Percentiles rank a stretch among this genome's conserved stretches.
Conservation (phyloP, 2,113 vertebrate genomes). For the Arvicanthis niloticus region DNA sequence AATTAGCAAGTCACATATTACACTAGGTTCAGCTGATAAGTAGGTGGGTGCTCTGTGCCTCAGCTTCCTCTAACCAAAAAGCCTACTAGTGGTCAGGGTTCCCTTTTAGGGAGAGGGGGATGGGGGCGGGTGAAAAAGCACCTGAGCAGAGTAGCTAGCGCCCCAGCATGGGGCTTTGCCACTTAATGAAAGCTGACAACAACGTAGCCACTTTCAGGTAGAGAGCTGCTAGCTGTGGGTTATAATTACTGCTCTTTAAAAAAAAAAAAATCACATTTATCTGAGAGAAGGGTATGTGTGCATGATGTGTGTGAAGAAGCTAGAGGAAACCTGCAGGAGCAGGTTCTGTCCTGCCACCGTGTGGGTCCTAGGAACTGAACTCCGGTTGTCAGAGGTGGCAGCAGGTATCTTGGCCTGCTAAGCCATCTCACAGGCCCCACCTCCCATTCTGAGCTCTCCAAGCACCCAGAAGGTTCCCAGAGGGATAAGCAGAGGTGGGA, state of each 20-base stretch:
- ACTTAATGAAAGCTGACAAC: not conserved
- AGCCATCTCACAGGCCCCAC: not conserved
- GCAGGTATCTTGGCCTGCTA: not conserved
- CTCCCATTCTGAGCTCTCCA: conserved; percentile 10
- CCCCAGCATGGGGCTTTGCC: not conserved
- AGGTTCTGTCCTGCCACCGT: not conserved
- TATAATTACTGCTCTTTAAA: not conserved
- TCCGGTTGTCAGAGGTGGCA: not conserved
- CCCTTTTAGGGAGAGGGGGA: not conserved
- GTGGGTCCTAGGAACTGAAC: not conserved
- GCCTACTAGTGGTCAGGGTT: not conserved
- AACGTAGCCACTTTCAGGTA: not conserved
- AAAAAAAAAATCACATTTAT: not conserved
- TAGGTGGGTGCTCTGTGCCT: not conserved
- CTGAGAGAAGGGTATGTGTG: not conserved
- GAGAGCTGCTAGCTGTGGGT: not conserved
- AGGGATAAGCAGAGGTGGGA: not conserved
- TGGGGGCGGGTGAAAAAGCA: not conserved
- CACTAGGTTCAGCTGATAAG: not conserved
- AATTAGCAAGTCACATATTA: conserved; percentile 9
- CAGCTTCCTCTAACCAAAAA: not conserved
- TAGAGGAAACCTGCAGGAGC: not conserved
- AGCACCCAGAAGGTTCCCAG: not conserved
- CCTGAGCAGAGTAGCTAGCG: not conserved
- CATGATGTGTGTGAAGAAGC: too few relatives aligned